These are phyloP conservation scores for Eurystomus gularis DNA, from an alignment of 2,113 vertebrate species.

Conservation along the genomic window DNA sequence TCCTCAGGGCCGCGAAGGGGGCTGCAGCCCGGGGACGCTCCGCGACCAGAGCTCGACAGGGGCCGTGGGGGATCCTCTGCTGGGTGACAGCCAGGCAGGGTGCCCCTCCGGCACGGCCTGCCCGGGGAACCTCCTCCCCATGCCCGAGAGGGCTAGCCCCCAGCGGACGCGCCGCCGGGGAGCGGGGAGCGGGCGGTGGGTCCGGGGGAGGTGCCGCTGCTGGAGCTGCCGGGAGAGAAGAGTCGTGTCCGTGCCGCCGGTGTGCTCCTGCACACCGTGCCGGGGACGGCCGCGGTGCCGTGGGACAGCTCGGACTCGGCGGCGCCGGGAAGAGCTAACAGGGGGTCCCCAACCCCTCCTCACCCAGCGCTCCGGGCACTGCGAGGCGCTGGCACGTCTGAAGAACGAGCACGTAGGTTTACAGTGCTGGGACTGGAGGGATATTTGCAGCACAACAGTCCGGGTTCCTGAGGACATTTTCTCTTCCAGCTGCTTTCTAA, in stretches of 20 bases:
- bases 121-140: not conserved
- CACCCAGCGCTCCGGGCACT: not conserved
- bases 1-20: not conserved
- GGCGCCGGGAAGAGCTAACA: not conserved
- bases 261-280: no score
- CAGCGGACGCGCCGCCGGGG: not conserved
- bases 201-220: not conserved
- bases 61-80: no score
- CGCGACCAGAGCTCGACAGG: not conserved
- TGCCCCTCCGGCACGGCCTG: not conserved
- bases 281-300: no score
- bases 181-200: not conserved
- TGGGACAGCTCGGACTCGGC: not conserved
- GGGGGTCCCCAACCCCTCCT: not conserved
- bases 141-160: not conserved
- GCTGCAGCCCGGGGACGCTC: no score
- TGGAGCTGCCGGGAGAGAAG: not conserved
- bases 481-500: constrained; percentile 18
- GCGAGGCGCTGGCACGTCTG: not conserved
- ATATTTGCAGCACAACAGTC: not conserved
- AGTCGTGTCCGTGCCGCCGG: not conserved
- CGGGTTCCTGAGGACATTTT: not conserved
- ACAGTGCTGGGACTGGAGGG: not conserved
- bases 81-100: not conserved
- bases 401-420: not conserved